phyloP scores from a whole-genome alignment of 2,797 vertebrate genomes.

The Tenualosa ilisha region DNA sequence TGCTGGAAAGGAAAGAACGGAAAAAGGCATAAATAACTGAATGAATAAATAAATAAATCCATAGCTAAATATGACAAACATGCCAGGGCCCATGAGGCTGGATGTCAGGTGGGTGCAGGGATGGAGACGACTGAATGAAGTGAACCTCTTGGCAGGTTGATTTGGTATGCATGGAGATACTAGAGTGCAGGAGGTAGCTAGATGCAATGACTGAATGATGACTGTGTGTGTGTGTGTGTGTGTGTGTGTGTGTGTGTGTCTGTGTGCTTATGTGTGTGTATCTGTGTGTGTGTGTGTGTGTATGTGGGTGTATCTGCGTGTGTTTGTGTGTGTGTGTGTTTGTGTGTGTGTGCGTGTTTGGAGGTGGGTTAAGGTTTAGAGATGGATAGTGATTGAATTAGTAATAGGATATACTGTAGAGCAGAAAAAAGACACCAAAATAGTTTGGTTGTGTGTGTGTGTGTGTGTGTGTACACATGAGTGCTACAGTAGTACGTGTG shows the following conservation, averaged over 20 bases:
- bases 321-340: too few species aligned
- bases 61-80: conserved; percentile 12
- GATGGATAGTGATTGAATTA: too few species aligned
- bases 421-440: too few species aligned
- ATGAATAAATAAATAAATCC: conserved; percentile 24
- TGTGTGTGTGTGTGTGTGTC: neutral
- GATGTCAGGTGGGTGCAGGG: neutral
- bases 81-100: neutral
- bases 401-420: too few species aligned
- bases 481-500: too few species aligned
- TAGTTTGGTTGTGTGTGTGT: too few species aligned
- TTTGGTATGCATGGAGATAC: neutral
- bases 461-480: too few species aligned
- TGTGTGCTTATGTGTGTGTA: neutral
- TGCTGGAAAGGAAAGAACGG: neutral
- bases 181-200: neutral
- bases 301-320: too few species aligned
- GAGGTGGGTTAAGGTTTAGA: too few species aligned
- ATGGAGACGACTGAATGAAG: neutral
- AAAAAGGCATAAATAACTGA: conserved; percentile 16
- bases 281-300: neutral
- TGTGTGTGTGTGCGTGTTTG: too few species aligned
- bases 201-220: neutral
- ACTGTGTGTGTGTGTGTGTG: neutral
- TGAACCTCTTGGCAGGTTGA: neutral